Evolutionary conservation across 2,113 vertebrate genomes (phyloP).

Genomic region (Capricornis sumatraensis): DNA sequence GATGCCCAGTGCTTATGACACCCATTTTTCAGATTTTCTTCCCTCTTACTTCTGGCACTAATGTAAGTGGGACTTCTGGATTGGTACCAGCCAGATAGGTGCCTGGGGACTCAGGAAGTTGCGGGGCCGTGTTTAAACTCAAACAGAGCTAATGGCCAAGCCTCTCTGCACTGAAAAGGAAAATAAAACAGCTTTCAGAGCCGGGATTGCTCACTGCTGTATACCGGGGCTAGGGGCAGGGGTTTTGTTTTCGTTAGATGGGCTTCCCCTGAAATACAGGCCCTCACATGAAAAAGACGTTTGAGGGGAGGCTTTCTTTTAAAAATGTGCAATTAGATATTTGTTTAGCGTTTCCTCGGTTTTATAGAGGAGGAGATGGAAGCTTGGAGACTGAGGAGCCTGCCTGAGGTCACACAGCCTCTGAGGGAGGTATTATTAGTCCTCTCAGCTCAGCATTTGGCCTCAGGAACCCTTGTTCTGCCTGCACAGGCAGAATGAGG

Average conservation of each 20-base stretch:
- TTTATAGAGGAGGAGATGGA: not conserved
- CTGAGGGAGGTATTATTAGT: not conserved
- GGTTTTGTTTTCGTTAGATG: not conserved
- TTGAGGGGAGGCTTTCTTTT: not conserved
- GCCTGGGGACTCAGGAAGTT: not conserved
- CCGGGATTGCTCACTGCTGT: not conserved
- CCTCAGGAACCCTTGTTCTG: not conserved
- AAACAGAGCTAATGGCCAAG: not conserved
- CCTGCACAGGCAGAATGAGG: not conserved
- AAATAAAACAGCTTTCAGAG: not conserved
- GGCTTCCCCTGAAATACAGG: not conserved
- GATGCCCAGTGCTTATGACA: not conserved
- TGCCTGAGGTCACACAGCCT: not conserved
- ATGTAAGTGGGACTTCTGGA: not conserved
- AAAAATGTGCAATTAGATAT: not conserved
- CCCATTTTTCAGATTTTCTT: conserved; percentile 45
- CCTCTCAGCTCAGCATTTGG: not conserved
- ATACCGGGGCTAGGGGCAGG: not conserved
- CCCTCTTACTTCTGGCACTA: not conserved
- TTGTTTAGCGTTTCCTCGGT: not conserved
- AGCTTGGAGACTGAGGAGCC: conserved; percentile 36
- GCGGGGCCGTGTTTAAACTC: not conserved
- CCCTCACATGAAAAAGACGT: not conserved
- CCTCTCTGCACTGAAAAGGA: not conserved
- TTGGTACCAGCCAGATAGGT: not conserved